Percentiles rank a stretch among this genome's conserved stretches.
These are phyloP conservation scores for Podarcis cretensis DNA, from an alignment of 2,113 vertebrate species.

Conservation along the genomic window DNA sequence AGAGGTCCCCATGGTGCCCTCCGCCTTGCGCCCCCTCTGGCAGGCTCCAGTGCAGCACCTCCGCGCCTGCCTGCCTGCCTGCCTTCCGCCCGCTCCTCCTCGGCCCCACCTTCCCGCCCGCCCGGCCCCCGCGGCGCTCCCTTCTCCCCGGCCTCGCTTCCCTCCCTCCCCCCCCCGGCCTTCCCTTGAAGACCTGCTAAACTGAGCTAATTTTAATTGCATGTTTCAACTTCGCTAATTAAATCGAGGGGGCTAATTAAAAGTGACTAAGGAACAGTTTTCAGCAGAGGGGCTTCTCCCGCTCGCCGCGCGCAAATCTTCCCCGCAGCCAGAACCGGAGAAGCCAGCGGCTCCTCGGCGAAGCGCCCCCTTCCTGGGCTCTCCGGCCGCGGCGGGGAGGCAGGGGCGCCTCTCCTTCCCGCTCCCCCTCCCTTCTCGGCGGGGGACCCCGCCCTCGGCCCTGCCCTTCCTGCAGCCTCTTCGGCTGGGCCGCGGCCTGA, in stretches of 20 bases:
- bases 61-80: not conserved
- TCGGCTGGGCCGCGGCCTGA: no score
- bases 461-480: no score
- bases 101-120: not conserved
- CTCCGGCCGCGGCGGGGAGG: not conserved
- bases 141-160: conserved; percentile 38
- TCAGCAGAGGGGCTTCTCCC: not conserved
- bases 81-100: not conserved
- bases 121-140: conserved; percentile 54
- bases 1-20: not conserved
- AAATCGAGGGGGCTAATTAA: conserved; percentile 87
- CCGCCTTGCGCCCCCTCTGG: not conserved
- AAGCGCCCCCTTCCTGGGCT: not conserved
- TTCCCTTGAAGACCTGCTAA: conserved; percentile 69
- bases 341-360: not conserved
- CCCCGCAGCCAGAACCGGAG: not conserved
- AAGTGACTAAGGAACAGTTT: conserved; percentile 80
- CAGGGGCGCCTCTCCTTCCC: no score
- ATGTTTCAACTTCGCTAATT: conserved; percentile 84
- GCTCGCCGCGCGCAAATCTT: no score
- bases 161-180: conserved; percentile 18
- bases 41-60: not conserved
- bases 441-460: no score
- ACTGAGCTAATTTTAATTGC: conserved; percentile 78
- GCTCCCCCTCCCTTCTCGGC: no score